phyloP scores from a whole-genome alignment of 1,140 invertebrate genomes.

The Cardiocondyla obscurior region DNA sequence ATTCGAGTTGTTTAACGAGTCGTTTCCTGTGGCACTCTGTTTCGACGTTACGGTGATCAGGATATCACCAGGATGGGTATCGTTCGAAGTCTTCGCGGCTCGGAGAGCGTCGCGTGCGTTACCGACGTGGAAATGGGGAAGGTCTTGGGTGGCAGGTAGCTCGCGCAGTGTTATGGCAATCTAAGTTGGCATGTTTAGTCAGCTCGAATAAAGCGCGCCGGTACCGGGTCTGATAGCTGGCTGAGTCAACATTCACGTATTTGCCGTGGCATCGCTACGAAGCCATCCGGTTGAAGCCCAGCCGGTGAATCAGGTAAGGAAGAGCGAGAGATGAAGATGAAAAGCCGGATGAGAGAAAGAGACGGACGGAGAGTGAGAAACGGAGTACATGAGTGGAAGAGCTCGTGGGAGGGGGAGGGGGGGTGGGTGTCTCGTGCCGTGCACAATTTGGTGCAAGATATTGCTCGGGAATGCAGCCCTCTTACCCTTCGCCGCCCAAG shows the following conservation, averaged over 20 bases:
- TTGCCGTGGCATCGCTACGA: slow-evolving; percentile 74
- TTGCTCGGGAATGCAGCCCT: slow-evolving; percentile 73
- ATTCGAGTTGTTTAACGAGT: neutral
- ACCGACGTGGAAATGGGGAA: slow-evolving; percentile 49
- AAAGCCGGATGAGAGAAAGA: slow-evolving; percentile 33
- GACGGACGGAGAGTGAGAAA: slow-evolving; percentile 45
- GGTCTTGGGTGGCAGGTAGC: slow-evolving; percentile 56
- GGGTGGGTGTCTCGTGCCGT: slow-evolving; percentile 66
- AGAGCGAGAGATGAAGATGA: slow-evolving; percentile 58
- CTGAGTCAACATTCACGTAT: slow-evolving; percentile 78
- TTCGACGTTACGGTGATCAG: neutral
- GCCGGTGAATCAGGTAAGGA: slow-evolving; percentile 52
- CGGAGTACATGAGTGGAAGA: slow-evolving; percentile 31
- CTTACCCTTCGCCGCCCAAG: slow-evolving; percentile 66
- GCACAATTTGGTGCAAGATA: slow-evolving; percentile 76
- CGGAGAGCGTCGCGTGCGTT: slow-evolving; percentile 30
- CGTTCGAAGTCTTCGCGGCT: slow-evolving; percentile 14
- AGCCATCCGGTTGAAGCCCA: slow-evolving; percentile 72
- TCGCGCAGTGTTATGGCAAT: slow-evolving; percentile 75
- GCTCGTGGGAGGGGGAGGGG: slow-evolving; percentile 17
- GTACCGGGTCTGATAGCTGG: slow-evolving; percentile 75
- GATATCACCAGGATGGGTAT: slow-evolving; percentile 7
- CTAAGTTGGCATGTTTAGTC: slow-evolving; percentile 79
- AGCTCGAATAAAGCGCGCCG: slow-evolving; percentile 72
- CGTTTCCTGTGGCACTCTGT: neutral